These are phyloP conservation scores for Sisyra terminalis DNA, from an alignment of 2,888 invertebrate genomes.

Conservation along the genomic window DNA sequence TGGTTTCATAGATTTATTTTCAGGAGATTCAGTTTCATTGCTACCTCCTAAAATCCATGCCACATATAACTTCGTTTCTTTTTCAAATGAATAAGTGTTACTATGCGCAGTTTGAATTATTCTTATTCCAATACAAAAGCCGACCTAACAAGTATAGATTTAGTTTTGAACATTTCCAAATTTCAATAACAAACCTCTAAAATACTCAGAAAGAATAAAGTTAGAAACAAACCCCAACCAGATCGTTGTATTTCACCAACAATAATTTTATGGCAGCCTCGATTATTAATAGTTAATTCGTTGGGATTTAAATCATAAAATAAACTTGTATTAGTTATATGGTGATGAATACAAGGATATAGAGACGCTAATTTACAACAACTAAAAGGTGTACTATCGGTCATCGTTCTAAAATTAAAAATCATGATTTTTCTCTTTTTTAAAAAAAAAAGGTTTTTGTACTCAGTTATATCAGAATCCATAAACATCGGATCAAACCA, in stretches of 20 bases:
- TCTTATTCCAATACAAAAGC: constrained; percentile 6
- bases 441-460: neutral
- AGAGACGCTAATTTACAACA: constrained; percentile 38
- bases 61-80: no score
- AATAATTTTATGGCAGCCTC: constrained; percentile 22
- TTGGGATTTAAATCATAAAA: constrained; percentile 36
- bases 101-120: constrained; percentile 9
- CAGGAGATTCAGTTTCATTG: no score
- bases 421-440: no score
- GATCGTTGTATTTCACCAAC: constrained; percentile 18
- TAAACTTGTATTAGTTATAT: constrained; percentile 32
- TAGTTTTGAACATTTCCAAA: neutral
- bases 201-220: constrained; percentile 6
- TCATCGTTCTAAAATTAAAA: neutral
- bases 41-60: no score
- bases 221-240: constrained; percentile 16
- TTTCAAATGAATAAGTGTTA: no score
- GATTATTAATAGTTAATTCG: constrained; percentile 23
- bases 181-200: constrained; percentile 7
- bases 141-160: neutral
- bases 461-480: neutral
- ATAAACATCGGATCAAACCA: constrained; percentile 31
- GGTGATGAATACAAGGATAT: constrained; percentile 41
- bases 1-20: no score
- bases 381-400: constrained; percentile 43